These are phyloP conservation scores for Baccha elongata DNA, from an alignment of 2,888 invertebrate genomes.

Conservation along the genomic window DNA sequence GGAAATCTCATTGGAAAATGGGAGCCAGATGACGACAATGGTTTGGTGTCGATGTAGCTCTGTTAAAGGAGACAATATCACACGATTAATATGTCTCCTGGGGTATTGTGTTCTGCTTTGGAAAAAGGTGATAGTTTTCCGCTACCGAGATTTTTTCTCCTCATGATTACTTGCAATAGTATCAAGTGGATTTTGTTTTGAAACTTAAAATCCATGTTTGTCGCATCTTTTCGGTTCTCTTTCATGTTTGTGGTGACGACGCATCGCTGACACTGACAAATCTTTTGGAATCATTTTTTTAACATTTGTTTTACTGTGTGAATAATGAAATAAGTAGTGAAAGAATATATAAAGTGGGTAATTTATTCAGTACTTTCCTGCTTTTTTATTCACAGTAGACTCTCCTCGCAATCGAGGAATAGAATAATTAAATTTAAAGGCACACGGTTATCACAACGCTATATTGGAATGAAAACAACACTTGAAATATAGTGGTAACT, in stretches of 20 bases:
- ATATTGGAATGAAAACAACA: no score
- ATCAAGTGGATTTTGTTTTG: constrained; percentile 58
- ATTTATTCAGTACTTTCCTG: constrained; percentile 39
- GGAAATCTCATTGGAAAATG: constrained; percentile 72
- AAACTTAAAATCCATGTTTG: constrained; percentile 64
- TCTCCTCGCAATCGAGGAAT: not conserved
- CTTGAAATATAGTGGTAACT: no score
- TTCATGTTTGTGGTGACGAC: constrained; percentile 63
- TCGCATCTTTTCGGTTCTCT: constrained; percentile 42
- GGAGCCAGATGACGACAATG: no score
- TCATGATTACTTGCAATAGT: not conserved
- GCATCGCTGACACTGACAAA: constrained; percentile 42
- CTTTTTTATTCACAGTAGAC: constrained; percentile 14
- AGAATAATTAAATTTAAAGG: not conserved
- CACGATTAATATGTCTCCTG: constrained; percentile 65
- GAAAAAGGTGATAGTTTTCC: constrained; percentile 56
- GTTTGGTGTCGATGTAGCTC: no score
- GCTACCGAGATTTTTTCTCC: not conserved
- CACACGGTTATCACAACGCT: no score
- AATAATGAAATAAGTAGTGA: constrained; percentile 49
- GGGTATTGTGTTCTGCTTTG: constrained; percentile 7
- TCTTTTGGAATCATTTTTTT: constrained; percentile 45
- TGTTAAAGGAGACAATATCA: constrained; percentile 61
- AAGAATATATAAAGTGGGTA: not conserved
- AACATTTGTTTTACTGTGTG: not conserved